A percentile compares a stretch with the other conserved stretches of the same genome.
These are phyloP conservation scores for Sphaerophoria rueppellii DNA, from an alignment of 2,888 invertebrate genomes.

Conservation along the genomic window DNA sequence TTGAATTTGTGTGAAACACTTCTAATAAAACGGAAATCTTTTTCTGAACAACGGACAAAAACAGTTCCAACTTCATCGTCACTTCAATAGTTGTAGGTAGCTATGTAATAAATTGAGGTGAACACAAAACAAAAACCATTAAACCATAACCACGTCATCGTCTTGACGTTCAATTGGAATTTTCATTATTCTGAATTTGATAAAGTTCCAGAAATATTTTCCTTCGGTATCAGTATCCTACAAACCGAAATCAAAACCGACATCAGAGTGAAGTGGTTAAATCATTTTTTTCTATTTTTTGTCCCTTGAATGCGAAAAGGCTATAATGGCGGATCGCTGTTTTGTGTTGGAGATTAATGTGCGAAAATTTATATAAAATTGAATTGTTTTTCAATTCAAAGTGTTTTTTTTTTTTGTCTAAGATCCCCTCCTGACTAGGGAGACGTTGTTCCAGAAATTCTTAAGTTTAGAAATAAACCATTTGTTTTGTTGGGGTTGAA, in stretches of 20 bases:
- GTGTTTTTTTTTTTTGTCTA: background rate
- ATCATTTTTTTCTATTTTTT: background rate
- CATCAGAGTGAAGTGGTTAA: constrained; percentile 17
- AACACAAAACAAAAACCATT: constrained; percentile 21
- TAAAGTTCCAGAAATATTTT: constrained; percentile 21
- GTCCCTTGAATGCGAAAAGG: background rate
- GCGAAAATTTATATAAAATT: constrained; percentile 23
- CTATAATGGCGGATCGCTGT: background rate
- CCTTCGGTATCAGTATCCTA: background rate
- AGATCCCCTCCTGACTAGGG: too few species aligned
- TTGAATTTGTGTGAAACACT: constrained; percentile 46
- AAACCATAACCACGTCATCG: constrained; percentile 48
- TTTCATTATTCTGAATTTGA: constrained; percentile 2
- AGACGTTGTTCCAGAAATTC: too few species aligned
- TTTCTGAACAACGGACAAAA: constrained; percentile 32
- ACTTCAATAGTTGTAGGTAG: too few species aligned
- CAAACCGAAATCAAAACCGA: constrained; percentile 10
- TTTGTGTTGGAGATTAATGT: constrained; percentile 17
- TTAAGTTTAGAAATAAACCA: too few species aligned
- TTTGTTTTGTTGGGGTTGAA: too few species aligned
- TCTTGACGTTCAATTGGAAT: constrained; percentile 1
- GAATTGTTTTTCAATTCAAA: constrained; percentile 7
- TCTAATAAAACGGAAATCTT: constrained; percentile 48
- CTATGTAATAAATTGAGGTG: constrained; percentile 13
- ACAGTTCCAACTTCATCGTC: constrained; percentile 7